phyloP scores from a whole-genome alignment of 2,113 vertebrate genomes.

The Circaetus cinerascens region DNA sequence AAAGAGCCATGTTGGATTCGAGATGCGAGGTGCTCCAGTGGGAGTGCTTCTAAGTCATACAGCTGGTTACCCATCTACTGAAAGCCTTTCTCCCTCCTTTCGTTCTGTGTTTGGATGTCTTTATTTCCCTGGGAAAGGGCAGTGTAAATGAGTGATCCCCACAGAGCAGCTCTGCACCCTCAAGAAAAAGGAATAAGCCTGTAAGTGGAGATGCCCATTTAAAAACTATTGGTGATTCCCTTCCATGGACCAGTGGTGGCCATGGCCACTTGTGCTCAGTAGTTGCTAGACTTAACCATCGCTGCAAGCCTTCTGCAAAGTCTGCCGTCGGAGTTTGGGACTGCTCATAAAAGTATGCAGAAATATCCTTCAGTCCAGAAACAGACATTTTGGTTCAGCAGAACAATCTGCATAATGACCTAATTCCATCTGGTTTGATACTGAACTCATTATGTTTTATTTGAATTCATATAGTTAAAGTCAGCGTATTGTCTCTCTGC shows the following conservation, averaged over 20 bases:
- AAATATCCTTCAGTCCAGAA: not conserved
- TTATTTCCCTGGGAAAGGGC: not conserved
- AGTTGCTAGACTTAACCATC: not conserved
- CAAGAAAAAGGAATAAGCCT: not conserved
- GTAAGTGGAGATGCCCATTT: not conserved
- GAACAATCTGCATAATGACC: not conserved
- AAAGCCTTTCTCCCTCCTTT: not conserved
- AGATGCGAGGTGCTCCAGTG: not conserved
- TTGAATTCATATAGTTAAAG: not conserved
- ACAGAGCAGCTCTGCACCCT: not conserved
- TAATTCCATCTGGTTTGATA: not conserved
- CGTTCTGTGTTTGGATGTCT: not conserved
- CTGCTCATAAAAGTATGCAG: not conserved
- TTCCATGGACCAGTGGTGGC: not conserved
- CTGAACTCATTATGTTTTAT: not conserved
- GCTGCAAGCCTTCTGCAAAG: not conserved
- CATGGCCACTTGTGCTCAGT: no score
- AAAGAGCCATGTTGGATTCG: not conserved
- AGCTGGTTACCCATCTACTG: not conserved
- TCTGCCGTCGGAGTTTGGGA: accelerated
- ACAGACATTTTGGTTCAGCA: not conserved
- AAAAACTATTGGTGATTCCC: not conserved
- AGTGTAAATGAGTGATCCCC: not conserved
- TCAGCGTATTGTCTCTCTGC: not conserved
- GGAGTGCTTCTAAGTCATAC: not conserved